A percentile compares a stretch with the other conserved stretches of the same genome.
Conservation (phyloP, 2,797 vertebrate species). For the Corythornis leucogaster region DNA sequence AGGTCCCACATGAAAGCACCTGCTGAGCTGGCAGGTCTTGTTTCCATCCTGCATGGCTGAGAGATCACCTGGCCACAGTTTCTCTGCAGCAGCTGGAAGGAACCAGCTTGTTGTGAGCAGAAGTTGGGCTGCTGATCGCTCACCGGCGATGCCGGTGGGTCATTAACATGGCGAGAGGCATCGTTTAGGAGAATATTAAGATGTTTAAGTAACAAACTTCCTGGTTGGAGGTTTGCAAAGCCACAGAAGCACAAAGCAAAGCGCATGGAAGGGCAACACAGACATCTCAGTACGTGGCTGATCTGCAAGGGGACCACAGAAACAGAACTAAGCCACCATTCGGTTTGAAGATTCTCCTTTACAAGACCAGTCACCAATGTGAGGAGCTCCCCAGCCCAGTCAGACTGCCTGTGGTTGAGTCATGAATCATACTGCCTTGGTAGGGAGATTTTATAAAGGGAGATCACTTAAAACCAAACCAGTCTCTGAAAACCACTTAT, state of each 20-base stretch:
- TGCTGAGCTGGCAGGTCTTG: neutral
- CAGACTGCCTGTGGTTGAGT: fast-evolving
- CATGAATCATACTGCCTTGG: neutral
- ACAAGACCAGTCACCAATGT: neutral
- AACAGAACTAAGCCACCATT: neutral
- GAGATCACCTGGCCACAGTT: neutral
- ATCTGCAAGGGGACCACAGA: neutral
- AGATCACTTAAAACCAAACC: fast-evolving
- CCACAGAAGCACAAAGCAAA: fast-evolving
- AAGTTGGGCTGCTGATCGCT: neutral
- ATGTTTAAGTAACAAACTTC: fast-evolving
- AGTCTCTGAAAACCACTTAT: neutral
- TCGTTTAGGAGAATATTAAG: neutral
- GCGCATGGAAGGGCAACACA: fast-evolving
- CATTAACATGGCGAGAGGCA: fast-evolving
- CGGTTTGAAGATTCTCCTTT: neutral
- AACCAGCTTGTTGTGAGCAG: neutral
- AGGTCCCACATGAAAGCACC: neutral
- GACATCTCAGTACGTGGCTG: fast-evolving
- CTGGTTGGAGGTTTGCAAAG: neutral
- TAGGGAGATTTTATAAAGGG: neutral
- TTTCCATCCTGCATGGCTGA: neutral
- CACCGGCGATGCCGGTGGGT: neutral
- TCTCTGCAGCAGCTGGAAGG: neutral
- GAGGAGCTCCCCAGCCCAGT: neutral